Base-by-base conservation (phyloP, 2,797 vertebrate genomes). In the Crypturellus tataupa region DNA sequence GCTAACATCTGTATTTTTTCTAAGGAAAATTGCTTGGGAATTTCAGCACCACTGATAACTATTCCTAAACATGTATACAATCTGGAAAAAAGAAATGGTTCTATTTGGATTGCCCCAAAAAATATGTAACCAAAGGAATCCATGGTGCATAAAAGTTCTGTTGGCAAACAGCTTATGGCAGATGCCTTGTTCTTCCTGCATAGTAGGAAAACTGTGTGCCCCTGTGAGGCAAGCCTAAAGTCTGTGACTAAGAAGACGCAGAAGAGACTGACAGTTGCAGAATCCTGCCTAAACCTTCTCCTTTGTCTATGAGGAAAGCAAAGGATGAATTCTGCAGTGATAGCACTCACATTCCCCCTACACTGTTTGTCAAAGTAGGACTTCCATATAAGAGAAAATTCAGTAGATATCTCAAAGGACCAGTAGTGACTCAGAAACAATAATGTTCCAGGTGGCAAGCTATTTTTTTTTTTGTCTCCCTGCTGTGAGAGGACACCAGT, bases 271-370 rank as follows among this genome's bases (percentile, higher is more conserved):
- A 70, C 31, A 67, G 13, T 27, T 18, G 6, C 15, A 9, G 4
- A 53, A 60, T 39, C 3, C 1, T 90, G 68, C 27, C 79, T 82
- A 75, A 6, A 47, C 11, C 21, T 29, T 82, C 60, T 83, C 35
- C 1, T 12, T 82, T 62, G 68, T 56, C 69, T 60, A 21, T 55
- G 40, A 79, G 80, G 77, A 87, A 40, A 81, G 69, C 0, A 0
- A 76, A 24, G 58, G 29, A 80, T 65, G 63, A 56, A 72, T 96
- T 80, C 70, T 92, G 82, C 65, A 87, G 91, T 14, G 69, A 85
- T 63, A 91, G 35, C 62, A 59, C 63, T 85, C 87, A 83, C 24
- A 59, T 91, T 91, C 85, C 95, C 96, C 94, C 91, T 63, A 75
- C 80, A 84, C 58, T 81, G 85, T 82, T 92, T 87, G 49, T 85